phyloP scores from a whole-genome alignment of 2,113 vertebrate genomes.

The Sarotherodon lohbergeri region DNA sequence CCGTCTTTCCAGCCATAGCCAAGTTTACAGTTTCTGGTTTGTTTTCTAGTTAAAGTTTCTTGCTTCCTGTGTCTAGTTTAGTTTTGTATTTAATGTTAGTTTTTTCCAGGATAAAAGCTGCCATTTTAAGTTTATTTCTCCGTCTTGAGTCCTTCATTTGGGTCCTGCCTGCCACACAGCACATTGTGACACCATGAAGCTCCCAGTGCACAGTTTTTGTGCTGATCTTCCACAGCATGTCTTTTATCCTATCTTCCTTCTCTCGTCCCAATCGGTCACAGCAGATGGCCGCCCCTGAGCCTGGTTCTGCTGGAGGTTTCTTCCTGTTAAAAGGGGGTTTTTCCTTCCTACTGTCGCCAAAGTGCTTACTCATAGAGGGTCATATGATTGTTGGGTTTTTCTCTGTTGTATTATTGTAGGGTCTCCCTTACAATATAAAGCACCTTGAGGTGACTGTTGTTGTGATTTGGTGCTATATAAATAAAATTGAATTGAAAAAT shows the following conservation, averaged over 20 bases:
- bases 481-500: neutral
- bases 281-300: neutral
- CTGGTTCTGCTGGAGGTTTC: neutral
- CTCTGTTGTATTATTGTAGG: neutral
- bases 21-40: neutral
- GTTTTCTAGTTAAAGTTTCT: neutral
- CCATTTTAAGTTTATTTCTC: neutral
- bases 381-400: neutral
- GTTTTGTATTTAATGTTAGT: neutral
- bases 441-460: neutral
- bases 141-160: neutral
- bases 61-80: neutral
- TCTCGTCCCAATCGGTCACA: rapidly evolving
- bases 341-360: neutral
- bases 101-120: neutral
- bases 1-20: neutral
- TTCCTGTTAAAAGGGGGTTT: neutral
- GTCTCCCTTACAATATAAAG: neutral
- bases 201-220: neutral
- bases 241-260: neutral
- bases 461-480: neutral
- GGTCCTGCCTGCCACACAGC: neutral
- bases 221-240: neutral
- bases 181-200: neutral
- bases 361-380: neutral